phyloP scores from a whole-genome alignment of 2,113 vertebrate genomes.

The Muntiacus reevesi region DNA sequence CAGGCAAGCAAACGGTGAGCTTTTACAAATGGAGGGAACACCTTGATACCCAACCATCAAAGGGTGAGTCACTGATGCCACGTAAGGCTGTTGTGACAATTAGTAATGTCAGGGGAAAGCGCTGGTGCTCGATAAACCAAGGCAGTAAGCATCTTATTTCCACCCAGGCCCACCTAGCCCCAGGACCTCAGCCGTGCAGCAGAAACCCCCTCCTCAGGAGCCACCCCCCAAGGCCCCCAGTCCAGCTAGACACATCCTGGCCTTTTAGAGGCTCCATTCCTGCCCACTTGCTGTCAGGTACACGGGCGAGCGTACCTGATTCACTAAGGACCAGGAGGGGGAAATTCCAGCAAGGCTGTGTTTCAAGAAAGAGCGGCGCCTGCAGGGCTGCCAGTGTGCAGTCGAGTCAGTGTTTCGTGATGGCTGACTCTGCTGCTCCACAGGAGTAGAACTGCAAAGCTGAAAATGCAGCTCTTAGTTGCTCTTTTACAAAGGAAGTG shows the following conservation, averaged over 20 bases:
- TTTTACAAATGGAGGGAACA: background rate
- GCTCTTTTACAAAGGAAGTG: background rate
- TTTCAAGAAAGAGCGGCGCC: background rate
- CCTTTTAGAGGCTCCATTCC: background rate
- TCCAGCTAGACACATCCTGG: background rate
- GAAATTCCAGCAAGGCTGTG: background rate
- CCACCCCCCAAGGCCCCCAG: background rate
- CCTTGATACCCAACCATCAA: fast-evolving
- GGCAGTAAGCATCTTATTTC: background rate
- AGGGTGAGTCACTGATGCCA: too few relatives aligned
- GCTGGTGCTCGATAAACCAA: background rate
- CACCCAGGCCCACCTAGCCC: background rate
- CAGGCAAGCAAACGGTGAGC: background rate
- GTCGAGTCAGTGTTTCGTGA: background rate
- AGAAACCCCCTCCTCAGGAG: background rate
- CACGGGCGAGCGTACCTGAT: background rate
- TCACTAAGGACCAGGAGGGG: background rate
- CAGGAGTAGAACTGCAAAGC: background rate
- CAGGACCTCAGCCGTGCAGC: background rate
- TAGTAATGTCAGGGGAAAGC: background rate
- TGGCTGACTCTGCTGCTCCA: too few relatives aligned
- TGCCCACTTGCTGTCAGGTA: background rate
- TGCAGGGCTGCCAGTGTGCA: too few relatives aligned
- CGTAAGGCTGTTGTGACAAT: background rate
- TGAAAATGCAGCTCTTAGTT: background rate